Base-by-base conservation (phyloP, 2,888 invertebrate genomes). In the Heliconius cydno region DNA sequence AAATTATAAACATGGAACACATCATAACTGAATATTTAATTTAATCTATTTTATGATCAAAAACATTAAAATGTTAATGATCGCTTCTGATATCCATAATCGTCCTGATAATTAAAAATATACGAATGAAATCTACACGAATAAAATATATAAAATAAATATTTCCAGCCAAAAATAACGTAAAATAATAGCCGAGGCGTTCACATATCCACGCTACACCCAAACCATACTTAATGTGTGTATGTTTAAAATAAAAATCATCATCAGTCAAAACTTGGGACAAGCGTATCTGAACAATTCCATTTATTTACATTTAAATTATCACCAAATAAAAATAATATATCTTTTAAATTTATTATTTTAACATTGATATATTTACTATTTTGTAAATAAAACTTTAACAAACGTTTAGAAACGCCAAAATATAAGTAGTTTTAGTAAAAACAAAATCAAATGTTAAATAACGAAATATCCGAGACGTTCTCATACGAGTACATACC, bases 381-480 rank as follows among this genome's bases (percentile, higher is more conserved):
- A 22, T 7, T 52, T 52, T 22, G 46, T 52, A 52, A 60, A 60
- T n/a, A n/a, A n/a, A n/a, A 60, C 10, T 22, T 2, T 0, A n/a
- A 60, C 28, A 34, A 34, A 34, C 34, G 34, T 34, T 28, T 15
- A 7, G 15, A 15, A 65, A 65, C 28, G 6, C 15, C 28, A 65
- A 65, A 65, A 65, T 30, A 65, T 65, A 30, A 30, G 28, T 2
- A 30, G 13, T 13, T 13, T 25, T 63, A 25, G 25, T 25, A 28
- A 12, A 13, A 28, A 2, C 6, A 65, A 30, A 30, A 0, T 30
- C 3, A 41, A 70, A 38, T 6, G 28, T 41, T 15, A 41, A 15
- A 7, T 41, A 70, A 70, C n/a, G 30, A 73, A 73, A 60, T 12
- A 73, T 10, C 52, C 13, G 57, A 73, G 73, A 79, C 78, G 79